These are phyloP conservation scores for Varanus salvator DNA, from an alignment of 2,113 vertebrate genomes.

Conservation along the genomic window DNA sequence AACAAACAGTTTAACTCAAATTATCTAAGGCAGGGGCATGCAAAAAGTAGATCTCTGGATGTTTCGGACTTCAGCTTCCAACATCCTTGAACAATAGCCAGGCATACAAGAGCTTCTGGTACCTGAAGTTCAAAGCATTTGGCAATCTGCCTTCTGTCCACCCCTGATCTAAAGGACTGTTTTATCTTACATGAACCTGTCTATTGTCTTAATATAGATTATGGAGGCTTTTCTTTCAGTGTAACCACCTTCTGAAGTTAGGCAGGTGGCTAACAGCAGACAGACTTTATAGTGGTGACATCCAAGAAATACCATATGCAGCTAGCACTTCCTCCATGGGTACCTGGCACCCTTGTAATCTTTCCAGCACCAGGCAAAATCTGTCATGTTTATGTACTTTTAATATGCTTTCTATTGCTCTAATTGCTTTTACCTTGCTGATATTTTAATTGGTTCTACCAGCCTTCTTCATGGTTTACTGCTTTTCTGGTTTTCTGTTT, in stretches of 20 bases:
- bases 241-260: background rate
- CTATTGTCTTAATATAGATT: background rate
- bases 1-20: no score
- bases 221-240: background rate
- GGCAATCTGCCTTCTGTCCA: no score
- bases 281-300: background rate
- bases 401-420: background rate
- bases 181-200: background rate
- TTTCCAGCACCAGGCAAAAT: background rate
- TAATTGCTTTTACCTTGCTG: background rate
- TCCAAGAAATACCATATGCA: no score
- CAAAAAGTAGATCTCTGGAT: no score
- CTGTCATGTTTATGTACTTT: background rate
- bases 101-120: no score
- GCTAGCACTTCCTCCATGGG: no score
- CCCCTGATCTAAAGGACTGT: no score
- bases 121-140: no score
- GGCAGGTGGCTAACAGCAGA: background rate
- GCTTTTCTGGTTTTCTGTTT: background rate
- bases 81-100: no score
- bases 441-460: background rate
- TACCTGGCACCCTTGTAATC: background rate
- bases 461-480: background rate
- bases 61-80: no score
- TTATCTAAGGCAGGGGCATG: no score